Evolutionary conservation across 2,888 invertebrate species (phyloP).

Genomic region (Periphyllus acericola): DNA sequence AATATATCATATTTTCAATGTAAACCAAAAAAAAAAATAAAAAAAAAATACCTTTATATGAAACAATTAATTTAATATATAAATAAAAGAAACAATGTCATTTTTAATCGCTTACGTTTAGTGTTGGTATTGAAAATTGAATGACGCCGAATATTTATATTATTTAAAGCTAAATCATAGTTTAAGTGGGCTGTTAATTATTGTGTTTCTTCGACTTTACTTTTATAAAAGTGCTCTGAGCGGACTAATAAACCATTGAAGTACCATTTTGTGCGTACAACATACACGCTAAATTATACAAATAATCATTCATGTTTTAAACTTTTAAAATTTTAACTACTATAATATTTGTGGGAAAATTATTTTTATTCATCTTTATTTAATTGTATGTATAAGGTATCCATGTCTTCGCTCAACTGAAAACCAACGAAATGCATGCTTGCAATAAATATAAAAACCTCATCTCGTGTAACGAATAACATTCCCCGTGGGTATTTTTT

Average conservation of each 20-base stretch:
- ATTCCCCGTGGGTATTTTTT: constrained; percentile 40
- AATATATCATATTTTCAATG: too few relatives aligned
- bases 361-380: neutral
- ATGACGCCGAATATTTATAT: too few relatives aligned
- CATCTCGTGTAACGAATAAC: neutral
- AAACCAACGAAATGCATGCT: neutral
- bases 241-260: neutral
- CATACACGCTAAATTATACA: neutral
- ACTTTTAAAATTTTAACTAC: neutral
- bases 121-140: too few relatives aligned
- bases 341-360: neutral
- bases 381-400: neutral
- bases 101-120: too few relatives aligned
- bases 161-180: too few relatives aligned
- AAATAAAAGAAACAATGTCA: too few relatives aligned
- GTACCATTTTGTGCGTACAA: neutral
- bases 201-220: neutral
- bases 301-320: too few relatives aligned
- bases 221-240: neutral
- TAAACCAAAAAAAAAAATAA: too few relatives aligned
- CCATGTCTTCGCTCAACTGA: neutral
- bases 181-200: neutral
- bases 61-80: too few relatives aligned
- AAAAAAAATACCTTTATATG: too few relatives aligned
- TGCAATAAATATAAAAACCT: constrained; percentile 34